Base-by-base conservation (phyloP, 2,888 invertebrate species). In the Alsophila aescularia region DNA sequence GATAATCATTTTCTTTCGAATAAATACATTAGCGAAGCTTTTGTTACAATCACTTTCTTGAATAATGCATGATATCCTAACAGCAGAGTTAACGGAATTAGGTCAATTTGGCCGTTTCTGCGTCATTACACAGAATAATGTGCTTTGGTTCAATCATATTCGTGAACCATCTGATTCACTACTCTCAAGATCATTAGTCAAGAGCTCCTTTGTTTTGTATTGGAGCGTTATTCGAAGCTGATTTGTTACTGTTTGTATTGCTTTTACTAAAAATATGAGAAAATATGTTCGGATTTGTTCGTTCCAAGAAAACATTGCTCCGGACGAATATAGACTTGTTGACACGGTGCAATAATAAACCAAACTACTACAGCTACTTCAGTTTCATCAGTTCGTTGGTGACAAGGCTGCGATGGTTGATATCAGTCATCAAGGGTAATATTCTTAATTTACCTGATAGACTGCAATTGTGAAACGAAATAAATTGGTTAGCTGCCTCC, bases 31-130 rank as follows among this genome's bases (percentile, higher is more conserved):
- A 51, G 41, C 29, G 21, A 42, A 41, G 49, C 45, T 51, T 45
- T 50, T 55, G 50, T 50, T 45, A 41, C 31, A 36, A 31, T 31
- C 41, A 36, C 42, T 45, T 44, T 2, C 21, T 45, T 56, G 55
- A 56, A 56, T 56, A 51, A 56, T 50, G 36, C 44, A 56, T 56
- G 50, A 51, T 32, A 24, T 35, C 9, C 50, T 36, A 36, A 50
- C 24, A 49, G 24, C 45, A 34, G 43, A 56, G 41, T 56, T 50
- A 56, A 50, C 45, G 50, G 50, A 44, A 56, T 56, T 56, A 56
- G 50, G 55, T 51, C 55, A 40, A 51, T 56, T 51, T 56, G 35
- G 45, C 50, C 40, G 50, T 45, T 56, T 56, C 55, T n/a, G 50
- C 45, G 41, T 56, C 55, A 50, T 56, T 56, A 56, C 35, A 14